phyloP scores from a whole-genome alignment of 2,888 invertebrate genomes.

The Torymus tubicola region DNA sequence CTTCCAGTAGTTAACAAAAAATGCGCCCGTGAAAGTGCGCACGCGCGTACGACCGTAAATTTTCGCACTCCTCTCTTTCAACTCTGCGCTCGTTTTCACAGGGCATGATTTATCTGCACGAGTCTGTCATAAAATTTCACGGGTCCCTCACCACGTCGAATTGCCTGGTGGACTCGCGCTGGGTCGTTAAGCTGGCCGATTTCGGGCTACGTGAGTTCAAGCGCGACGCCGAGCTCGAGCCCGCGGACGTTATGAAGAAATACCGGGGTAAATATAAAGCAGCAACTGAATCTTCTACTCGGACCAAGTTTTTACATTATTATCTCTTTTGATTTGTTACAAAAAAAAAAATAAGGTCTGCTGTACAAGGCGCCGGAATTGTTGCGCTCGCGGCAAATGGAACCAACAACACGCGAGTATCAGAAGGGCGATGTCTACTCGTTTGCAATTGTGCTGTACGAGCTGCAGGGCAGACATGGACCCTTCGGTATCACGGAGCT shows the following conservation, averaged over 20 bases:
- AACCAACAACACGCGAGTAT: slow-evolving; percentile 75
- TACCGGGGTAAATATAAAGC: slow-evolving; percentile 81
- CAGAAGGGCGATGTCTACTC: slow-evolving; percentile 91
- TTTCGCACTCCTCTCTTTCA: too few species aligned
- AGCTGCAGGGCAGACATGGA: slow-evolving; percentile 90
- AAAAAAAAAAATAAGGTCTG: slow-evolving; percentile 78
- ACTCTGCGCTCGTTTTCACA: slow-evolving; percentile 72
- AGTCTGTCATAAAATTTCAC: slow-evolving; percentile 90
- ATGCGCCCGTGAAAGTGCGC: too few species aligned
- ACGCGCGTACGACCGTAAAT: too few species aligned
- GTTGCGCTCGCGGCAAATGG: slow-evolving; percentile 73
- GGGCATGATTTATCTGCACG: slow-evolving; percentile 95
- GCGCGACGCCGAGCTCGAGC: slow-evolving; percentile 84
- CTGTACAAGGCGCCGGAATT: slow-evolving; percentile 90
- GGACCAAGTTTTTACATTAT: not conserved
- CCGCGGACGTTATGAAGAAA: slow-evolving; percentile 80
- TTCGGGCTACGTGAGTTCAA: slow-evolving; percentile 94
- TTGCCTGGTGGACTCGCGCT: slow-evolving; percentile 95
- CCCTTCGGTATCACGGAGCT: slow-evolving; percentile 87
- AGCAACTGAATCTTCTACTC: too few species aligned
- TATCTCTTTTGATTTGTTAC: not conserved
- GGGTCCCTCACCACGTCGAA: slow-evolving; percentile 93
- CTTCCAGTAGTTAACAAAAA: too few species aligned
- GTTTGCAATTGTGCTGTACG: slow-evolving; percentile 92
- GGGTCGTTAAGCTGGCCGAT: slow-evolving; percentile 95